Base-by-base conservation (phyloP, 2,797 vertebrate species). In the Echeneis naucrates region DNA sequence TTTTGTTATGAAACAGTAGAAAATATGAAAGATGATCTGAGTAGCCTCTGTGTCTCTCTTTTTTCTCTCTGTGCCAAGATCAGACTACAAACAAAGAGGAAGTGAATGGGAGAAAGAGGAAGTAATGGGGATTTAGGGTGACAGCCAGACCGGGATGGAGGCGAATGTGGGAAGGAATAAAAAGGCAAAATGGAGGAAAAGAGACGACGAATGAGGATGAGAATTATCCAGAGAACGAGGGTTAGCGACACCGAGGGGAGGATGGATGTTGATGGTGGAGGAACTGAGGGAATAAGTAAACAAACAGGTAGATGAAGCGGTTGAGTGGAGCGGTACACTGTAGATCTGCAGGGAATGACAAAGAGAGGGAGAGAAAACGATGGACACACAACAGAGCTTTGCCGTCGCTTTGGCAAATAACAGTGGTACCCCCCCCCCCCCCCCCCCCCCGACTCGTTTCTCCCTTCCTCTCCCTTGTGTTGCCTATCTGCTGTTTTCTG, bases 281-380 rank as follows among this genome's bases (percentile, higher is more conserved):
- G 72, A 83, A 85, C 75, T 60, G 66, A 73, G 81, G 81, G 85
- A 87, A 82, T 77, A 77, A 78, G 86, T 85, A 91, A 91, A 90
- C 82, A 90, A 89, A 91, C 78, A 78, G 83, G 85, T 80, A 87
- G 82, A 87, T 81, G 82, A 85, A 70, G 74, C 83, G 72, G 77
- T 87, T 82, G 80, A 90, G 82, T 88, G 83, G 71, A 91, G 82
- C 79, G 53, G 24, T 59, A 58, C 81, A 60, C 65, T 64, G 38
- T 8, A 37, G 59, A 77, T 84, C 88, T 87, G 70, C 80, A 75
- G 86, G 87, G 87, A 87, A 82, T 55, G 60, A 82, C 55, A 44
- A 59, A 76, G 59, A 78, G 74, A 69, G 30, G 38, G 38, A 77
- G 45, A 77, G 57, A 55, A 62, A 56, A 69, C 62, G 68, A 64